Percentiles rank a stretch among this genome's conserved stretches.
These are phyloP conservation scores for Anoplopoma fimbria DNA, from an alignment of 2,113 vertebrate genomes.

Conservation along the genomic window DNA sequence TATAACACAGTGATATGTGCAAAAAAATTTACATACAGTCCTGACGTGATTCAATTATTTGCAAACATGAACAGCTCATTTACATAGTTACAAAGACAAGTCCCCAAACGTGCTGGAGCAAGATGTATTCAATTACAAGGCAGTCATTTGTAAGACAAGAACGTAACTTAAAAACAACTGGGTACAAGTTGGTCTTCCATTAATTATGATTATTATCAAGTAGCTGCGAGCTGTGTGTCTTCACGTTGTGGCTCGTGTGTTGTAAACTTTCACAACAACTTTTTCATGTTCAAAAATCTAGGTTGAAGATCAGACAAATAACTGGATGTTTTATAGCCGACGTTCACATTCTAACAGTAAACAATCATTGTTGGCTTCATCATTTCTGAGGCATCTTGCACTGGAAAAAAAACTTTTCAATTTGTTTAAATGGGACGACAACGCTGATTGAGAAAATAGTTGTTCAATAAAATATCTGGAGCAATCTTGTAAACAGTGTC, in stretches of 20 bases:
- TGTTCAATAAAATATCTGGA: slow-evolving; percentile 64
- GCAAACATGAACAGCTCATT: not conserved
- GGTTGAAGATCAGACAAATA: not conserved
- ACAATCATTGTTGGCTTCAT: not conserved
- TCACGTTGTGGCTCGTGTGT: not conserved
- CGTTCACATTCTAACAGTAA: not conserved
- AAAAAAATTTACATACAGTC: too few species aligned
- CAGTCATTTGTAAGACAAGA: not conserved
- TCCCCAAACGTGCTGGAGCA: not conserved
- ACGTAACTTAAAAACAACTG: not conserved
- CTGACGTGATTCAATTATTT: not conserved
- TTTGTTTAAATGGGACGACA: slow-evolving; percentile 32
- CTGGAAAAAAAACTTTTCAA: slow-evolving; percentile 7
- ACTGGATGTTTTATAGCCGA: not conserved
- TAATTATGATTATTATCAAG: slow-evolving; percentile 28
- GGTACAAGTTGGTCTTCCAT: not conserved
- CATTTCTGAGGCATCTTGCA: not conserved
- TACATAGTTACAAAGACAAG: not conserved
- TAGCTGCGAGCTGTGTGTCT: not conserved
- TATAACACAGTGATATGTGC: not conserved
- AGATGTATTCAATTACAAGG: not conserved
- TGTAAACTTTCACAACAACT: slow-evolving; percentile 7
- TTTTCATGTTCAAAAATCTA: not conserved
- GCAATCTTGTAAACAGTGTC: slow-evolving; percentile 76
- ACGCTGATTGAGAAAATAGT: slow-evolving; percentile 58